Evolutionary conservation across 2,888 invertebrate species (phyloP), one percentile per base, ranked within the genome.

Genomic region (Caenorhabditis doughertyi): DNA sequence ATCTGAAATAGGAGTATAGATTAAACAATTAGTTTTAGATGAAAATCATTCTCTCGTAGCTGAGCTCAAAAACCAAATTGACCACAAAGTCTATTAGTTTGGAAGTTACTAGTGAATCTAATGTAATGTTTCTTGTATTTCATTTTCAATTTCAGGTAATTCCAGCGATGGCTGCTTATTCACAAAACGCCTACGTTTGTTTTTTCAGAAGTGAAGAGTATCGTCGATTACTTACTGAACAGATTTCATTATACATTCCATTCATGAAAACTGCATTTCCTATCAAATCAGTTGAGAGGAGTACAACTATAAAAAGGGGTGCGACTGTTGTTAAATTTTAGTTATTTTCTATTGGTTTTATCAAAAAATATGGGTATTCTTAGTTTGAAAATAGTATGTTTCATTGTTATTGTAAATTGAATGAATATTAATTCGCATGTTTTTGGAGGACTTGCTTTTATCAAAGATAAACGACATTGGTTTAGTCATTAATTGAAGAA

Each of bases 151-250:
- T 77, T 11, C 67, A 77, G 76, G 68, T 77, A 9, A 58, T 77
- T 5, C 60, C 76, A 3, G 76, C 60, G 0, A 44, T 77, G 51
- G 60, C 58, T 21, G 56, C 71, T 9, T 71, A 73, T 29, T 73
- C 62, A 16, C 73, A 73, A 18, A 73, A 73, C 53, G 73, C 62
- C 18, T 73, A 62, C 42, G 62, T 73, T 21, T 73, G 73, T 32
- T 73, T 42, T 32, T 73, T 73, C 27, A 62, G 73, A 13, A 73
- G 64, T 16, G 51, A 60, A 35, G 73, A 73, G 13, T 73, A 73
- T 39, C 73, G 73, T 21, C 27, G 39, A 8, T 18, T 73, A 27
- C 73, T 73, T 29, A 35, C 42, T 0, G 42, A 73, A 27, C 73
- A 73, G 13, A 44, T 68, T n/a, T 55, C 60, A 13, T n/a, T 29